Evolutionary conservation across 2,797 vertebrate genomes (phyloP).

Genomic region (Taenioides sp.): DNA sequence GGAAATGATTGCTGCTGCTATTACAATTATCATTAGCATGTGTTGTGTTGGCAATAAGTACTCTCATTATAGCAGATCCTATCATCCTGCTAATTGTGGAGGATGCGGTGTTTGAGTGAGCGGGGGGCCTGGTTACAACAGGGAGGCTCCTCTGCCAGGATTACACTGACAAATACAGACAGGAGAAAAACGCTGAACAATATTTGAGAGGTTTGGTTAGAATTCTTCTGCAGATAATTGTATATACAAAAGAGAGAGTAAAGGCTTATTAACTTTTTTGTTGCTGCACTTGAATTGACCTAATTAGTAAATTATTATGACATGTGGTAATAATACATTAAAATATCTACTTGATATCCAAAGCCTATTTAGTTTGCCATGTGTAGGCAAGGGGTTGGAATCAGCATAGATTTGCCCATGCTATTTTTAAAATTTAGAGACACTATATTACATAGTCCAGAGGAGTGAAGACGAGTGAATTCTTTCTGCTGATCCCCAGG

Average conservation of each 20-base stretch:
- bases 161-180: slow-evolving; percentile 22
- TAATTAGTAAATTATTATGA: not conserved
- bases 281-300: not conserved
- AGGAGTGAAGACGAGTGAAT: not conserved
- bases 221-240: slow-evolving; percentile 3
- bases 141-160: slow-evolving; percentile 29
- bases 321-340: not conserved
- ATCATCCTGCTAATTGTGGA: slow-evolving; percentile 68
- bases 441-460: not conserved
- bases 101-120: slow-evolving; percentile 63
- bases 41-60: slow-evolving; percentile 66
- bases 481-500: not conserved
- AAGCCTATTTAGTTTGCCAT: not conserved
- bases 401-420: not conserved
- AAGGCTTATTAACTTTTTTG: not conserved
- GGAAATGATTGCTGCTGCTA: slow-evolving; percentile 69
- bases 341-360: not conserved
- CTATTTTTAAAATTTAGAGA: not conserved
- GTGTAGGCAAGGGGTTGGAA: not conserved
- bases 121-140: slow-evolving; percentile 41
- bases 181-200: slow-evolving; percentile 4
- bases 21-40: slow-evolving; percentile 80
- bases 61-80: slow-evolving; percentile 69
- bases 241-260: not conserved
- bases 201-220: not conserved